These are phyloP conservation scores for Caenorhabditis zanzibari DNA, from an alignment of 2,888 invertebrate species.

Conservation along the genomic window DNA sequence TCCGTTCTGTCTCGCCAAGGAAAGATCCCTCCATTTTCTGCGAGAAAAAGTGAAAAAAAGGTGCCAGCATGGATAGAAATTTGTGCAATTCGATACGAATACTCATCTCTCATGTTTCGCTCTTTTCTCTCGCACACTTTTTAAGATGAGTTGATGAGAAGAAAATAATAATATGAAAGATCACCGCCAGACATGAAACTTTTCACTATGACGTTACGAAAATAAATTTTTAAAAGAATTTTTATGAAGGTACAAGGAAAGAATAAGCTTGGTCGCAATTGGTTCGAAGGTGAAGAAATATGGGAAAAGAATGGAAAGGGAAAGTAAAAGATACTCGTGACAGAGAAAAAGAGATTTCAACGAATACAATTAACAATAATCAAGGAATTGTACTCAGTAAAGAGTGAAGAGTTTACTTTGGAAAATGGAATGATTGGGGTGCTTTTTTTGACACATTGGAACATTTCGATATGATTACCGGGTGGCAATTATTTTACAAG, in stretches of 20 bases:
- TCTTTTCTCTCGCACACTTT: constrained; percentile 23
- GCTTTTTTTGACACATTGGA: constrained; percentile 20
- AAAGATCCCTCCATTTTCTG: constrained; percentile 25
- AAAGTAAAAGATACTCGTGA: constrained; percentile 45
- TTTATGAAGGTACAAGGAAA: not conserved
- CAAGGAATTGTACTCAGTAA: constrained; percentile 20
- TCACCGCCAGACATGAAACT: constrained; percentile 9
- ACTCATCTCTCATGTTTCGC: constrained; percentile 57
- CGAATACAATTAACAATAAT: constrained; percentile 17
- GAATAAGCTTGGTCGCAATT: constrained; percentile 17
- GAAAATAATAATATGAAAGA: constrained; percentile 32
- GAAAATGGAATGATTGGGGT: constrained; percentile 11
- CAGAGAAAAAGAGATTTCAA: constrained; percentile 52
- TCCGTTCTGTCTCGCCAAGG: constrained; percentile 20
- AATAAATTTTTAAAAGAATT: not conserved
- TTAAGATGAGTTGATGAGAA: constrained; percentile 42
- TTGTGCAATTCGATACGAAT: constrained; percentile 58
- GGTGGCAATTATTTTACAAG: constrained; percentile 46
- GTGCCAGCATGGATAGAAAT: constrained; percentile 55
- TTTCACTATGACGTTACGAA: constrained; percentile 1
- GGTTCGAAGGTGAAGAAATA: not conserved
- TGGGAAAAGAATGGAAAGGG: constrained; percentile 4
- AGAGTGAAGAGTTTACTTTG: not conserved
- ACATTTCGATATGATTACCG: constrained; percentile 23
- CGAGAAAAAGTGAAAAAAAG: constrained; percentile 22